Evolutionary conservation across 1,140 invertebrate species (phyloP).

Genomic region (Hesperophylax magnus): DNA sequence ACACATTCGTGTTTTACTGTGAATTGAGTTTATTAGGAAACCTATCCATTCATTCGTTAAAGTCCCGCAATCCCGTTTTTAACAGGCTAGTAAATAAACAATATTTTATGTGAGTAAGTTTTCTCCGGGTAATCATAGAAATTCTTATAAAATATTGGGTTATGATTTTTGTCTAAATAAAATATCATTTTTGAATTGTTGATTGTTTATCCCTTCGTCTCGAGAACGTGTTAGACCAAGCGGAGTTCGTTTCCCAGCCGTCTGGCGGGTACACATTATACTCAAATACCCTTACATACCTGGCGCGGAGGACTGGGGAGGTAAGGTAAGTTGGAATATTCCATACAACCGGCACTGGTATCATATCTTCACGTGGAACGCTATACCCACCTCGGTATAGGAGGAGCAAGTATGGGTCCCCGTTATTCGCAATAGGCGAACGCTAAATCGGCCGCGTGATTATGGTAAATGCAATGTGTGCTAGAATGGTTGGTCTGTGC

Average conservation of each 20-base stretch:
- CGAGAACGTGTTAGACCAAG: slow-evolving; percentile 18
- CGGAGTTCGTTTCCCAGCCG: background rate
- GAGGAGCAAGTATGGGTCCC: background rate
- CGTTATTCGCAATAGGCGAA: slow-evolving; percentile 40
- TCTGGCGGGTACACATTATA: background rate
- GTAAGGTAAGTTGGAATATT: background rate
- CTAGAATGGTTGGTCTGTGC: slow-evolving; percentile 9
- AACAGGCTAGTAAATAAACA: too few species aligned
- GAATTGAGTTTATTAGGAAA: too few species aligned
- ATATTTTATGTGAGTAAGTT: too few species aligned
- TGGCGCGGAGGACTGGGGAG: background rate
- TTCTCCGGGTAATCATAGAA: too few species aligned
- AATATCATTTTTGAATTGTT: too few species aligned
- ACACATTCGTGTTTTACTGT: too few species aligned
- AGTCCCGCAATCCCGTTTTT: too few species aligned
- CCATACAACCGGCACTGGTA: background rate
- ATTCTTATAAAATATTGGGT: too few species aligned
- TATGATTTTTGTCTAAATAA: too few species aligned
- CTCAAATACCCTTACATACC: background rate
- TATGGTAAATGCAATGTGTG: slow-evolving; percentile 38
- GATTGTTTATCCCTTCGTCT: background rate
- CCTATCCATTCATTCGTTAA: too few species aligned
- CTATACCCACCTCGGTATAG: background rate
- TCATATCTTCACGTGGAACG: background rate
- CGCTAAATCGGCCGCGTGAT: slow-evolving; percentile 31